phyloP scores from a whole-genome alignment of 2,797 vertebrate species.

The Anisognathus igniventris region DNA sequence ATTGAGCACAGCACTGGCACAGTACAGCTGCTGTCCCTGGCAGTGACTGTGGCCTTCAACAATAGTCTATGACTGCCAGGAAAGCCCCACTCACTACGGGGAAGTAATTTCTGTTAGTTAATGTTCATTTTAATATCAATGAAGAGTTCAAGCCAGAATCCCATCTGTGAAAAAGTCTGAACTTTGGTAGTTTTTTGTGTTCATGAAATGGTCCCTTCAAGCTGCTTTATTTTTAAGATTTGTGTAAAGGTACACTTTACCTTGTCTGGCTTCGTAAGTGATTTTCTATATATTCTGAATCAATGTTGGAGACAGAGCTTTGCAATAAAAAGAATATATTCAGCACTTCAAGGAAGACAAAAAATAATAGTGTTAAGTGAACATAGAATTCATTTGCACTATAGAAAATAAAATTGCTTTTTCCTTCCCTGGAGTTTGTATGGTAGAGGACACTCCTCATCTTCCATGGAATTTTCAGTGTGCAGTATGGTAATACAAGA shows the following conservation, averaged over 20 bases:
- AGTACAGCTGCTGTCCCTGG: neutral
- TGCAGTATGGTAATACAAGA: neutral
- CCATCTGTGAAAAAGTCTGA: neutral
- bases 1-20: neutral
- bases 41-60: neutral
- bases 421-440: neutral
- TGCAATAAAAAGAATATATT: neutral
- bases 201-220: neutral
- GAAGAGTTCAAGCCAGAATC: neutral
- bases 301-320: neutral
- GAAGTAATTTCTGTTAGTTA: slow-evolving; percentile 11
- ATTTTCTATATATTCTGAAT: neutral
- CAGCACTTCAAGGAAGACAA: neutral
- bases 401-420: neutral
- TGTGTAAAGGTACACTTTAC: neutral
- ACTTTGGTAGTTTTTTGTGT: neutral
- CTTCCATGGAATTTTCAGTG: neutral
- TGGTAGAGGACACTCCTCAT: neutral
- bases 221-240: neutral
- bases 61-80: neutral
- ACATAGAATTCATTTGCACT: neutral
- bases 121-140: neutral
- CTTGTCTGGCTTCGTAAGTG: neutral
- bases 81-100: neutral
- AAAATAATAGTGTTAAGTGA: neutral